Conservation (phyloP, 2,888 invertebrate species). For the Linnaemya vulpina region DNA sequence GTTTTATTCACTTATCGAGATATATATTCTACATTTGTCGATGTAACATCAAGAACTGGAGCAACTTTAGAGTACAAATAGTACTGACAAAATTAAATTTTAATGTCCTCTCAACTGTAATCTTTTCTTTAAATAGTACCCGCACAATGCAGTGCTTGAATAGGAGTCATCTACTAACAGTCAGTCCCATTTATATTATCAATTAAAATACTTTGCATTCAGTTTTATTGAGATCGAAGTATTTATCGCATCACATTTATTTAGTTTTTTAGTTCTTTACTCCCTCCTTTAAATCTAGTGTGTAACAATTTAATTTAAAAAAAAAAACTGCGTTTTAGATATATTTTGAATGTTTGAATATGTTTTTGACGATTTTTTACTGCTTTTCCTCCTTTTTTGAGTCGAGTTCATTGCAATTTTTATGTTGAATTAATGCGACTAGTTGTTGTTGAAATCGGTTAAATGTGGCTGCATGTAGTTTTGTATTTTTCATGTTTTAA, state of each 20-base stretch:
- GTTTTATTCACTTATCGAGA: no score
- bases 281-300: constrained; percentile 14
- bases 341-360: neutral
- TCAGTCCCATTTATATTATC: no score
- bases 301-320: constrained; percentile 21
- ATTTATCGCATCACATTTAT: constrained; percentile 14
- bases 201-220: no score
- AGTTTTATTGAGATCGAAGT: no score
- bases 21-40: no score
- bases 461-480: constrained; percentile 3
- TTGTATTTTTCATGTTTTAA: constrained; percentile 29
- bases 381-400: constrained; percentile 14
- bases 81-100: no score
- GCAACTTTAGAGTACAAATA: no score
- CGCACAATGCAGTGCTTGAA: no score
- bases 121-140: no score
- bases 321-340: constrained; percentile 22
- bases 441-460: constrained; percentile 20
- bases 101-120: no score
- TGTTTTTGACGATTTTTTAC: constrained; percentile 6
- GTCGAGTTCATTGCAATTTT: constrained; percentile 43
- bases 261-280: neutral
- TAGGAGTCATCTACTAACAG: no score
- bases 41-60: no score
- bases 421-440: constrained; percentile 14